These are phyloP conservation scores for Magallana nippona DNA, from an alignment of 2,888 invertebrate genomes.

Conservation along the genomic window DNA sequence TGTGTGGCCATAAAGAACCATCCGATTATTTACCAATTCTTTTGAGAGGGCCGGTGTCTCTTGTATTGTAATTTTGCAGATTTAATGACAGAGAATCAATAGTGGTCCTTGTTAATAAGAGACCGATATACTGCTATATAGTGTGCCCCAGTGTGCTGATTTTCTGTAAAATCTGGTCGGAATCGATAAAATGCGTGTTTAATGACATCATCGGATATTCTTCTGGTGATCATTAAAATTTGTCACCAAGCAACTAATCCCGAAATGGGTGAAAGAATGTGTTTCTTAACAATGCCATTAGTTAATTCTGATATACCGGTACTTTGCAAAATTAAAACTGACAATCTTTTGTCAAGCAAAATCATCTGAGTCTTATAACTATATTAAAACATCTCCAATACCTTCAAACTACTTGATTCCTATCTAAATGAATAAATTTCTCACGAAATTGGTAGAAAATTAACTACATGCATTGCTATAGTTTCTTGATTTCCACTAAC, in stretches of 20 bases:
- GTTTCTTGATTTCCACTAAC: no score
- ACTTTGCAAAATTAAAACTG: no score
- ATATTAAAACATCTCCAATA: no score
- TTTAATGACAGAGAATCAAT: constrained; percentile 24
- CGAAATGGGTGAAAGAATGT: neutral
- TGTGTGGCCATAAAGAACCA: neutral
- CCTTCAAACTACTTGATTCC: no score
- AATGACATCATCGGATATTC: constrained; percentile 31
- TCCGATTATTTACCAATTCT: constrained; percentile 14
- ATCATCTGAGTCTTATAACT: no score
- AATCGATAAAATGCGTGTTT: constrained; percentile 30
- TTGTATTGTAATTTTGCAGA: neutral
- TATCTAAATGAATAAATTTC: no score
- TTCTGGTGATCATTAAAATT: constrained; percentile 27
- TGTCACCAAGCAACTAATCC: constrained; percentile 33
- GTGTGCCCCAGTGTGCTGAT: constrained; percentile 1
- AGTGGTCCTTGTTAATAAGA: constrained; percentile 27
- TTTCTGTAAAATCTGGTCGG: constrained; percentile 9
- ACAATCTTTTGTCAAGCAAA: no score
- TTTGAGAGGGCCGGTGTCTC: neutral
- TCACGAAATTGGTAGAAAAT: no score
- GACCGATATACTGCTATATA: constrained; percentile 18
- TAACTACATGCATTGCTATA: no score
- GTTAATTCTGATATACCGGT: no score
- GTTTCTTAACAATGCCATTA: no score